Evolutionary conservation across 2,113 vertebrate genomes (phyloP).

Genomic region (Toxotes jaculatrix): DNA sequence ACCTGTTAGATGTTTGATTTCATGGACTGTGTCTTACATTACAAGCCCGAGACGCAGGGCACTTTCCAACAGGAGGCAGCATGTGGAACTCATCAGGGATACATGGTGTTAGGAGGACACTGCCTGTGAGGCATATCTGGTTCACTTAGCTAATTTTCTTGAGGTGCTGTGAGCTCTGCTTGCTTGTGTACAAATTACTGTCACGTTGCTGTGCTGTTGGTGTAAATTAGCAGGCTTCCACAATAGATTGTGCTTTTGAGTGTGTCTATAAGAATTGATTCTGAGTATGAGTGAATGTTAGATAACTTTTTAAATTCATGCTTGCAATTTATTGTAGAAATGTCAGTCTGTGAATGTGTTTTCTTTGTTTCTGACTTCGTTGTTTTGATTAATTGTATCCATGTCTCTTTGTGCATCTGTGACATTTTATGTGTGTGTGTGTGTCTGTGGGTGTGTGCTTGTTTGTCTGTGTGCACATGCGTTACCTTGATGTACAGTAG

Average conservation of each 20-base stretch:
- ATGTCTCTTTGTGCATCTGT: slow-evolving; percentile 21
- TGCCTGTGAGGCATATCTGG: slow-evolving; percentile 55
- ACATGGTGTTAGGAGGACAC: slow-evolving; percentile 39
- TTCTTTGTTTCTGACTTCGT: background rate
- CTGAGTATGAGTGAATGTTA: background rate
- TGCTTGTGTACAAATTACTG: slow-evolving; percentile 46
- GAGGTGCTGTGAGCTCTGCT: slow-evolving; percentile 47
- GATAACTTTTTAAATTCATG: background rate
- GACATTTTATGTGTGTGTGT: slow-evolving; percentile 10
- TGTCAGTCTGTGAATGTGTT: background rate
- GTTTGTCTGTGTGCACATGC: background rate
- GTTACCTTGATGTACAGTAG: slow-evolving; percentile 74
- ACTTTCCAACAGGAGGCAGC: slow-evolving; percentile 40
- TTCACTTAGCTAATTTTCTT: slow-evolving; percentile 52
- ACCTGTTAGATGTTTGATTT: slow-evolving; percentile 79
- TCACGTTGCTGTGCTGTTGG: slow-evolving; percentile 32
- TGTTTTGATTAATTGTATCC: slow-evolving; percentile 28
- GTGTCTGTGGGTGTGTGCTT: background rate
- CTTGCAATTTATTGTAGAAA: slow-evolving; percentile 6
- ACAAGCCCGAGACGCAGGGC: slow-evolving; percentile 22
- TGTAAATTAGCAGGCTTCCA: slow-evolving; percentile 22
- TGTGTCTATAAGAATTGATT: background rate
- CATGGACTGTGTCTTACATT: slow-evolving; percentile 69
- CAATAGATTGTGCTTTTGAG: slow-evolving; percentile 7
- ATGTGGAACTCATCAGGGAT: slow-evolving; percentile 47